Conservation (phyloP, 2,113 vertebrate genomes). For the Mirza zaza region DNA sequence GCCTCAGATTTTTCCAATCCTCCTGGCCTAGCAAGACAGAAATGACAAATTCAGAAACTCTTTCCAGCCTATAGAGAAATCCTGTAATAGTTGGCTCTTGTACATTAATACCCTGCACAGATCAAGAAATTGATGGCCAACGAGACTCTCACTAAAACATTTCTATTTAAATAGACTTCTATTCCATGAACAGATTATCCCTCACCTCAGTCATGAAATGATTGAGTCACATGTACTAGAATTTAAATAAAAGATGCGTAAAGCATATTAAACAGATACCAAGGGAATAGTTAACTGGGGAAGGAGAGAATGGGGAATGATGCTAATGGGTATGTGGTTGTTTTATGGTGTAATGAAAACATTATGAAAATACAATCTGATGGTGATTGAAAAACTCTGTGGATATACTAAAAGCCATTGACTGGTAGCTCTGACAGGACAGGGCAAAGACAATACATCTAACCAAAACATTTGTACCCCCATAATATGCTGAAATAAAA, state of each 20-base stretch:
- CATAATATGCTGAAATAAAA: too few species aligned
- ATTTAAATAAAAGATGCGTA: not conserved
- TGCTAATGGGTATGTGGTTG: not conserved
- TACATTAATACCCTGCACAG: not conserved
- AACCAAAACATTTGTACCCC: too few species aligned
- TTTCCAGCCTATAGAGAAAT: not conserved
- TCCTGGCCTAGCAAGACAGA: not conserved
- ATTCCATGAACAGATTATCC: not conserved
- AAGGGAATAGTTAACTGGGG: not conserved
- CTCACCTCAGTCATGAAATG: not conserved
- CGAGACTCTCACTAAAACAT: not conserved
- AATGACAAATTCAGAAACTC: not conserved
- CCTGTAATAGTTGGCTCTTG: not conserved
- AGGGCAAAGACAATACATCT: too few species aligned
- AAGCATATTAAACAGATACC: not conserved
- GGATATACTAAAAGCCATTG: too few species aligned
- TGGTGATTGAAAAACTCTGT: not conserved
- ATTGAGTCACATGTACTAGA: not conserved
- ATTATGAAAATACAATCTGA: not conserved
- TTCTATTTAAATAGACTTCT: not conserved
- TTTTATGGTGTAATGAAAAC: not conserved
- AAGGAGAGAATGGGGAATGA: not conserved
- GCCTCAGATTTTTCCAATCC: constrained; percentile 68
- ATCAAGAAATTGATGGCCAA: not conserved
- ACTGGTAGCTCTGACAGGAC: too few species aligned